Conservation (phyloP, 2,113 vertebrate genomes). For the Rhipidura dahli region DNA sequence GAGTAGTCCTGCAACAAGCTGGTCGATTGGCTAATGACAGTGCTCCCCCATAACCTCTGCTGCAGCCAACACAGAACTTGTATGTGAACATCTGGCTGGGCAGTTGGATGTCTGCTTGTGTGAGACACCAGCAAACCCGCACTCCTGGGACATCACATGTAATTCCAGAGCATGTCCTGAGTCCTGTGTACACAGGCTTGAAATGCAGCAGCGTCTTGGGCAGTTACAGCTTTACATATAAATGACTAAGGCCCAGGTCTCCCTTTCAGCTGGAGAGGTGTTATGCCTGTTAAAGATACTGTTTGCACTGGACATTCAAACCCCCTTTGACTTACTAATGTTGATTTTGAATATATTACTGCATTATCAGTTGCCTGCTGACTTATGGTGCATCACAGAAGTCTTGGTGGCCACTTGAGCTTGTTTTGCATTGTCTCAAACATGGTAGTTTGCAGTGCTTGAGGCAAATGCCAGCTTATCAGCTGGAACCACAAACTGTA, state of each 20-base stretch:
- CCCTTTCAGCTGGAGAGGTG: background rate
- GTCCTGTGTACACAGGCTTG: background rate
- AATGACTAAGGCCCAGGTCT: background rate
- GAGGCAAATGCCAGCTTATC: background rate
- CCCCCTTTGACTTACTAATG: background rate
- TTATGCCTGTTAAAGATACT: background rate
- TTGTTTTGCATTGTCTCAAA: background rate
- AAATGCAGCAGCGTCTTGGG: background rate
- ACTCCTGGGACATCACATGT: accelerated
- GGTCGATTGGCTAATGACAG: accelerated
- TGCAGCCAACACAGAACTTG: accelerated
- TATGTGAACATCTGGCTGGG: accelerated
- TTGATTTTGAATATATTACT: background rate
- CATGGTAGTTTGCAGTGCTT: background rate
- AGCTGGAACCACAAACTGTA: background rate
- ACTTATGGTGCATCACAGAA: background rate
- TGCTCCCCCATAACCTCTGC: background rate
- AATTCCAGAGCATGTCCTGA: background rate
- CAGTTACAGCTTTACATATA: accelerated
- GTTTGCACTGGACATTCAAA: background rate
- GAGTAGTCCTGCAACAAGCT: background rate
- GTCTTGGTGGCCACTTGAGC: background rate
- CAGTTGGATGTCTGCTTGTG: background rate
- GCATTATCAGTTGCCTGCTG: background rate
- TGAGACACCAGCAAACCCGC: background rate